Evolutionary conservation across 2,113 vertebrate genomes (phyloP).

Genomic region (Tetrax tetrax): DNA sequence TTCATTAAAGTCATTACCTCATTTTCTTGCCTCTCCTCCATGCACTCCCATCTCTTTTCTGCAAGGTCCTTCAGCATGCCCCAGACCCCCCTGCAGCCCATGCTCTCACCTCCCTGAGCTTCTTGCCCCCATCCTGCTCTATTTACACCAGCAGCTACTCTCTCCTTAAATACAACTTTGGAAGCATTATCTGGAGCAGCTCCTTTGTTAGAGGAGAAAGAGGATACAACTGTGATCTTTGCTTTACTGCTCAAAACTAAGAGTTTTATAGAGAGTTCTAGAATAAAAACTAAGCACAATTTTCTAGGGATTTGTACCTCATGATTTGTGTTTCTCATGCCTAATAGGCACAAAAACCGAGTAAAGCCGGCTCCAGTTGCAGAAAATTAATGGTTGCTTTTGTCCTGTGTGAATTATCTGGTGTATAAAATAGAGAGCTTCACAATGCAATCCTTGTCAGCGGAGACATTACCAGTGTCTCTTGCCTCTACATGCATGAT

Average conservation of each 20-base stretch:
- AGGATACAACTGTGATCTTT: not conserved
- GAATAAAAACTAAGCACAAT: not conserved
- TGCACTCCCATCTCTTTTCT: not conserved
- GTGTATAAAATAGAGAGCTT: not conserved
- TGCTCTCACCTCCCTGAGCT: not conserved
- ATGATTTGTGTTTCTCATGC: not conserved
- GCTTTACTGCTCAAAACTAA: not conserved
- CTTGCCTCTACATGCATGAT: not conserved
- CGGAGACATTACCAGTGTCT: not conserved
- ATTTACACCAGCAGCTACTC: not conserved
- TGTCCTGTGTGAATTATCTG: not conserved
- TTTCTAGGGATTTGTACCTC: not conserved
- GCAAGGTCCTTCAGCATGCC: not conserved
- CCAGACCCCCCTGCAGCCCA: not conserved
- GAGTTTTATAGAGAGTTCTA: not conserved
- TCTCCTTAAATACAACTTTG: not conserved
- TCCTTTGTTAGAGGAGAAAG: not conserved
- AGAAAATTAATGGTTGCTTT: not conserved
- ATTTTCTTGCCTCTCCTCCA: not conserved
- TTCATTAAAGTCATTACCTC: not conserved
- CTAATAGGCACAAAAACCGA: not conserved
- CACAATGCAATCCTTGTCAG: not conserved
- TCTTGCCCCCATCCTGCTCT: not conserved
- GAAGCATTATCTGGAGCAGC: not conserved
- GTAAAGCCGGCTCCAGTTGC: not conserved